A percentile compares a stretch with the other conserved stretches of the same genome.
Evolutionary conservation across 37 sponge, comb jelly and placozoan species (phyloP).

Genomic region (Oopsacas minuta): DNA sequence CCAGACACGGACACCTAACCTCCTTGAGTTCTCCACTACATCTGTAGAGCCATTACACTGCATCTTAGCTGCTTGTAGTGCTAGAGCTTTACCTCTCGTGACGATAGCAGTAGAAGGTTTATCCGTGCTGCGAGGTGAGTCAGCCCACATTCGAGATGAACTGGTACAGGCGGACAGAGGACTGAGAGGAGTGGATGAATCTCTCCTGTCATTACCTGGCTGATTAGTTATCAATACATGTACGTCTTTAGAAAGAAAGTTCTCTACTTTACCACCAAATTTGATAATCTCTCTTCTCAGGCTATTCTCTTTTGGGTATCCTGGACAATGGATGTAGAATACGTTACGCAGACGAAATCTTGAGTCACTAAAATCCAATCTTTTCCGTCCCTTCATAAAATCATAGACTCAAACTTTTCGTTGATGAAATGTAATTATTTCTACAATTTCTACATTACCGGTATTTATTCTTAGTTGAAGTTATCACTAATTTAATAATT

Average conservation of each 20-base stretch:
- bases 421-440: no score
- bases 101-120: neutral
- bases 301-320: neutral
- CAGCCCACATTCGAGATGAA: neutral
- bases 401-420: neutral
- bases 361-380: neutral
- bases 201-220: neutral
- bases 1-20: neutral
- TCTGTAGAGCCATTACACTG: slow-evolving; percentile 6
- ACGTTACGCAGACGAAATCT: neutral
- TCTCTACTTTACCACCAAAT: neutral
- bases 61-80: slow-evolving; percentile 5
- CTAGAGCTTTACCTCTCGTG: neutral
- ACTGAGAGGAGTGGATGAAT: neutral
- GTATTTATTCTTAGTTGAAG: no score
- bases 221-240: neutral
- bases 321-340: slow-evolving; percentile 12
- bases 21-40: neutral
- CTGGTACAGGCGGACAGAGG: neutral
- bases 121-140: slow-evolving; percentile 5
- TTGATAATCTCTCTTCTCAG: neutral
- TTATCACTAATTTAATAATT: no score
- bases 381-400: neutral
- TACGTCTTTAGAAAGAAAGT: neutral
- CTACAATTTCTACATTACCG: no score